These are phyloP conservation scores for Lochmaea capreae DNA, from an alignment of 2,888 invertebrate genomes.

Conservation along the genomic window DNA sequence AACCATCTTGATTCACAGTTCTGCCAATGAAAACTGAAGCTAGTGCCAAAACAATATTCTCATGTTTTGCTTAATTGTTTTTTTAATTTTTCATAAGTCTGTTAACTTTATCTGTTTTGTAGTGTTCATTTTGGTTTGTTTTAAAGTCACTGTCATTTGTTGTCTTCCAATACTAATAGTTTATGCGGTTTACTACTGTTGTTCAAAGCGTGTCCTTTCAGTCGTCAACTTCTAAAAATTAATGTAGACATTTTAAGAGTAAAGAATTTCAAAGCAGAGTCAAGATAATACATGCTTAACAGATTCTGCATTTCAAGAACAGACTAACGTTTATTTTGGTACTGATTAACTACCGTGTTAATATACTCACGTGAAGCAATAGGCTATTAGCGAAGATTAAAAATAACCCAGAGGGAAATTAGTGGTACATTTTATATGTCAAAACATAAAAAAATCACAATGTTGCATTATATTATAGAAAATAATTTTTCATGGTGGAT, in stretches of 20 bases:
- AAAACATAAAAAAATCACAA: background rate
- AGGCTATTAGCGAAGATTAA: slow-evolving; percentile 5
- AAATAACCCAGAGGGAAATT: slow-evolving; percentile 12
- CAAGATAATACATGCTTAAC: background rate
- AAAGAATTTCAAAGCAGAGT: background rate
- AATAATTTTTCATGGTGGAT: too few species aligned
- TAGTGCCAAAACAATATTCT: too few species aligned
- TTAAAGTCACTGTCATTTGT: too few species aligned
- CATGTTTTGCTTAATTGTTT: too few species aligned
- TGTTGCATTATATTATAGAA: background rate
- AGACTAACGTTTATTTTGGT: slow-evolving; percentile 17
- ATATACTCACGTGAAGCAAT: slow-evolving; percentile 22
- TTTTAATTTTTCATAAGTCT: too few species aligned
- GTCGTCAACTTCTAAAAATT: background rate
- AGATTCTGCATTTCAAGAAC: slow-evolving; percentile 16
- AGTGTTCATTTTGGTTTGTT: too few species aligned
- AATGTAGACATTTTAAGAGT: background rate
- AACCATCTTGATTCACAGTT: too few species aligned
- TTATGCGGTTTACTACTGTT: background rate
- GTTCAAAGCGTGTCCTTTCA: background rate
- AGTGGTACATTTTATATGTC: background rate
- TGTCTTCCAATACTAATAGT: background rate
- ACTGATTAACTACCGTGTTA: slow-evolving; percentile 18
- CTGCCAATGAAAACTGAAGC: too few species aligned
- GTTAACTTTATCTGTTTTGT: too few species aligned